Conservation (phyloP, 2,797 vertebrate species). For the Balearica regulorum region DNA sequence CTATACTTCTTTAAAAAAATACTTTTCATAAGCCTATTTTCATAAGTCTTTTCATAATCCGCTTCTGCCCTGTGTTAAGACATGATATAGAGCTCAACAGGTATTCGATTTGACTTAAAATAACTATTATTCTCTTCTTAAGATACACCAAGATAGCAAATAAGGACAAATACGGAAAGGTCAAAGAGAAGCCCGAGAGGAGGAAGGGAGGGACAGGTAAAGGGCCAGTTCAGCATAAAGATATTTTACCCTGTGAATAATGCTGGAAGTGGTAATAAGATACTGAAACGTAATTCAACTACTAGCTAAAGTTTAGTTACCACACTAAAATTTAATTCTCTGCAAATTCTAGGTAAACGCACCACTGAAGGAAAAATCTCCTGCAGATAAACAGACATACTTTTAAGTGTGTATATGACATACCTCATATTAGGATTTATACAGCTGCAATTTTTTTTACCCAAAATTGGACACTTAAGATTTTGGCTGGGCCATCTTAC, state of each 20-base stretch:
- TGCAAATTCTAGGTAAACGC: not conserved
- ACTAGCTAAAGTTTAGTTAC: not conserved
- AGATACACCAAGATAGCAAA: not conserved
- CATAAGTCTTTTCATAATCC: conserved; percentile 11
- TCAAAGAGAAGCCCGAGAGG: not conserved
- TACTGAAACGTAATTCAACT: not conserved
- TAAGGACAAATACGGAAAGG: conserved; percentile 22
- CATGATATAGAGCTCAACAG: conserved; percentile 23
- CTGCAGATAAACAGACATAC: not conserved
- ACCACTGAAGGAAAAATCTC: not conserved
- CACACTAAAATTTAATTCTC: not conserved
- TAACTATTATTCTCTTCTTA: conserved; percentile 11
- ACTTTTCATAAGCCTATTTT: conserved; percentile 20
- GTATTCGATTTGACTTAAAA: conserved; percentile 38
- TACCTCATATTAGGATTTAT: not conserved
- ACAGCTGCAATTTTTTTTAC: not conserved
- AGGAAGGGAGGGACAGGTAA: not conserved
- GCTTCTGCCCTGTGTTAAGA: not conserved
- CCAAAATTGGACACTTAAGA: no score
- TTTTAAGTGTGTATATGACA: not conserved
- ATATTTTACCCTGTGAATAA: not conserved
- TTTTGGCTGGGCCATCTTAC: no score
- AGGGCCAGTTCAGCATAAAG: conserved; percentile 10
- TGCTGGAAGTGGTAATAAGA: not conserved
- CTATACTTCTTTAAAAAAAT: not conserved